phyloP scores from a whole-genome alignment of 2,113 vertebrate genomes.

The Clarias batrachus region DNA sequence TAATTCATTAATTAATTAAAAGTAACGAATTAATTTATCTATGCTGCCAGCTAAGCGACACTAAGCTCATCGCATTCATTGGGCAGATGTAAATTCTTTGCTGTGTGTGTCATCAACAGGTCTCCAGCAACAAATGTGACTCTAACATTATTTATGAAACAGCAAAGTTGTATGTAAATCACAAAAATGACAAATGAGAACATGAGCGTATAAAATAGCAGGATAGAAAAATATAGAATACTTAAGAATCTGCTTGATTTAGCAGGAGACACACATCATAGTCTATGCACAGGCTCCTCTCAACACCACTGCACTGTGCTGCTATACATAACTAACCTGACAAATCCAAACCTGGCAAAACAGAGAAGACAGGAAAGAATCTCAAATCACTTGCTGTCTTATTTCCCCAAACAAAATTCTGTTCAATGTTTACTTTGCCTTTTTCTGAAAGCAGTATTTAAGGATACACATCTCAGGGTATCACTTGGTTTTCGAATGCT shows the following conservation, averaged over 20 bases:
- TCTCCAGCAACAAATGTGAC: slow-evolving; percentile 50
- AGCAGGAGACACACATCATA: slow-evolving; percentile 31
- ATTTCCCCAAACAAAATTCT: background rate
- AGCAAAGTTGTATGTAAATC: slow-evolving; percentile 24
- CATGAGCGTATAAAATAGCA: slow-evolving; percentile 17
- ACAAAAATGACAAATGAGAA: slow-evolving; percentile 39
- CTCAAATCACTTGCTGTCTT: background rate
- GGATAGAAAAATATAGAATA: background rate
- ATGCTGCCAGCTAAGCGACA: background rate
- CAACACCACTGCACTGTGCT: background rate
- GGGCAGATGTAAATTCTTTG: background rate
- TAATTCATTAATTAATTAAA: background rate
- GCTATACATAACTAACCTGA: background rate
- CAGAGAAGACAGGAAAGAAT: background rate
- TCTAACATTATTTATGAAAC: slow-evolving; percentile 43
- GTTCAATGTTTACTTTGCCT: background rate
- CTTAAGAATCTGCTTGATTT: slow-evolving; percentile 27
- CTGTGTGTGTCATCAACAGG: slow-evolving; percentile 56
- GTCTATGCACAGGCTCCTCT: slow-evolving; percentile 17
- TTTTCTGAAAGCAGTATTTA: background rate
- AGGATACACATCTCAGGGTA: background rate
- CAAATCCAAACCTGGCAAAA: slow-evolving; percentile 1
- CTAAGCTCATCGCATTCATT: slow-evolving; percentile 26
- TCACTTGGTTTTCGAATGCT: background rate
- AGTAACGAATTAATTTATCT: no score